Evolutionary conservation across 1,140 invertebrate genomes (phyloP).

Genomic region (Panonychus citri): DNA sequence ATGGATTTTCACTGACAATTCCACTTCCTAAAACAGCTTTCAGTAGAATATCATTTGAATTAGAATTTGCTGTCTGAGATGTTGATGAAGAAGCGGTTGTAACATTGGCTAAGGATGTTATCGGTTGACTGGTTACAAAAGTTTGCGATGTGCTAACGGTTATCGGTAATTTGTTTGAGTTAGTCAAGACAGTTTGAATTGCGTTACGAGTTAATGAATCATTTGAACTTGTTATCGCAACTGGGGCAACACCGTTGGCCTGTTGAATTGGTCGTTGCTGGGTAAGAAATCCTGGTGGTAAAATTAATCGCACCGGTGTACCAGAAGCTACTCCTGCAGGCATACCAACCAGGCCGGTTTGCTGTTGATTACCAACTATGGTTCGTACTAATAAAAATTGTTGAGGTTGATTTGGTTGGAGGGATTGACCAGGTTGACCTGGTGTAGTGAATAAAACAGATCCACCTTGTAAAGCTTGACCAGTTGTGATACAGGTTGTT

Average conservation of each 20-base stretch:
- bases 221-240: background rate
- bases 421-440: background rate
- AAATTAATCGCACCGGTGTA: slow-evolving; percentile 5
- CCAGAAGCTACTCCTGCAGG: background rate
- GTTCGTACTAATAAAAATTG: slow-evolving; percentile 11
- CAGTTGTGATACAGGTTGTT: too few relatives aligned
- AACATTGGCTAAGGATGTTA: background rate
- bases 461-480: too few relatives aligned
- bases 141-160: background rate
- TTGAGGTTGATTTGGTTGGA: slow-evolving; percentile 5
- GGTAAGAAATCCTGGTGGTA: slow-evolving; percentile 7
- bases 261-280: background rate
- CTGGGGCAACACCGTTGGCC: background rate
- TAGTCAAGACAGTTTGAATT: background rate
- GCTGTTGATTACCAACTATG: slow-evolving; percentile 4
- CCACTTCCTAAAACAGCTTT: slow-evolving; percentile 1
- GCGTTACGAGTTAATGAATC: background rate
- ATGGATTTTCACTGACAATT: background rate
- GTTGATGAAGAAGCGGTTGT: background rate
- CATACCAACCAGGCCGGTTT: background rate
- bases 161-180: background rate
- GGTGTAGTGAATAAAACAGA: background rate
- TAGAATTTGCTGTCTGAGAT: background rate
- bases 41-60: slow-evolving; percentile 1
- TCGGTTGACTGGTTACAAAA: background rate